Conservation (phyloP, 2,797 vertebrate species). For the Taenioides sp. region DNA sequence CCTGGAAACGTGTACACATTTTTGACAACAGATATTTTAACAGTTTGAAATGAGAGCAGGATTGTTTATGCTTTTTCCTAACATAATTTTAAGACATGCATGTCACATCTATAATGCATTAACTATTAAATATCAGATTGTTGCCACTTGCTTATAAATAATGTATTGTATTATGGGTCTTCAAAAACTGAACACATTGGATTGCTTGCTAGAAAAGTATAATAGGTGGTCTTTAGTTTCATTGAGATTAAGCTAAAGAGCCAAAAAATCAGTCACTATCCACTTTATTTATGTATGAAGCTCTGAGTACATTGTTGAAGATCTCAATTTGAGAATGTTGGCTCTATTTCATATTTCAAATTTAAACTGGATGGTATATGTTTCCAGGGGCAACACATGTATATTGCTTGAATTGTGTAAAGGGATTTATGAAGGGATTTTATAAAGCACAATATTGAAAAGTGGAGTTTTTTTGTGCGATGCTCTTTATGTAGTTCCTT, state of each 20-base stretch:
- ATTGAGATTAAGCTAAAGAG: constrained; percentile 46
- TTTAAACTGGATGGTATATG: constrained; percentile 29
- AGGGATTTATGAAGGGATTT: constrained; percentile 13
- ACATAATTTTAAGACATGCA: neutral
- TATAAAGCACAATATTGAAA: constrained; percentile 56
- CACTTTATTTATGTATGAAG: neutral
- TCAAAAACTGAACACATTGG: neutral
- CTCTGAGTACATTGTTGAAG: constrained; percentile 3
- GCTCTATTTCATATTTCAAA: constrained; percentile 9
- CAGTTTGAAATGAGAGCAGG: neutral
- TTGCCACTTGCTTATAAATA: neutral
- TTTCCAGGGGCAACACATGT: constrained; percentile 21
- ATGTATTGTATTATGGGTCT: neutral
- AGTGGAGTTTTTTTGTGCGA: constrained; percentile 43
- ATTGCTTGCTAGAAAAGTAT: neutral
- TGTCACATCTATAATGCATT: neutral
- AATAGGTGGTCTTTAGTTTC: constrained; percentile 42
- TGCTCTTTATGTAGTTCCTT: constrained; percentile 53
- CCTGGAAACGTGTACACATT: neutral
- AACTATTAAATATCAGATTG: neutral
- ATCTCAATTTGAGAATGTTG: neutral
- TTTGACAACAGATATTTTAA: neutral
- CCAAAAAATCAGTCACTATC: constrained; percentile 40
- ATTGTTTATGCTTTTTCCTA: neutral
- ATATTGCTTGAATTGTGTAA: constrained; percentile 19